Conservation (phyloP, 2,797 vertebrate species). For the Manis crassicaudata region DNA sequence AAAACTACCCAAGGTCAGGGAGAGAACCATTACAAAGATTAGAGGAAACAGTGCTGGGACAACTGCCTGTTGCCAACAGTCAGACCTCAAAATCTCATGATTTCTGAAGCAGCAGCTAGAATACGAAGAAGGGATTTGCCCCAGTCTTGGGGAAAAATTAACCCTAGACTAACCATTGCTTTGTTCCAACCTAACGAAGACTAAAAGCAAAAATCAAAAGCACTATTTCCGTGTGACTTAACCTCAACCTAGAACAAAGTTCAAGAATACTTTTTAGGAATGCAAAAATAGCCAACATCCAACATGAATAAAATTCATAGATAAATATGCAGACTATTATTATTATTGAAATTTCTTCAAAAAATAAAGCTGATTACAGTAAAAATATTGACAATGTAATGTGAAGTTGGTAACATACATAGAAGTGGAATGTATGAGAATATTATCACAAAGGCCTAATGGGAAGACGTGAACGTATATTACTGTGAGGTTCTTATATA, state of each 20-base stretch:
- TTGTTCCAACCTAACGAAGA: background rate
- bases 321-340: background rate
- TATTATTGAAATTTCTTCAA: background rate
- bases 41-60: background rate
- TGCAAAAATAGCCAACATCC: background rate
- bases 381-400: background rate
- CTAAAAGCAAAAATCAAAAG: constrained; percentile 2
- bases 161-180: background rate
- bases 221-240: background rate
- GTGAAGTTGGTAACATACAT: background rate
- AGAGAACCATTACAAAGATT: background rate
- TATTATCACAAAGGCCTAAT: background rate
- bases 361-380: background rate
- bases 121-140: background rate
- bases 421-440: background rate
- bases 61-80: background rate
- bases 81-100: background rate
- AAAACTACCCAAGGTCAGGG: background rate
- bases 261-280: background rate
- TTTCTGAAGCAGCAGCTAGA: background rate
- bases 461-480: background rate
- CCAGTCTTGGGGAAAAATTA: background rate
- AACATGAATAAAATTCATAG: background rate
- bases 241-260: background rate
- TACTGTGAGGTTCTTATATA: background rate